Percentiles rank a stretch among this genome's conserved stretches.
Evolutionary conservation across 2,888 invertebrate genomes (phyloP).

Genomic region (Perizoma affinitatum): DNA sequence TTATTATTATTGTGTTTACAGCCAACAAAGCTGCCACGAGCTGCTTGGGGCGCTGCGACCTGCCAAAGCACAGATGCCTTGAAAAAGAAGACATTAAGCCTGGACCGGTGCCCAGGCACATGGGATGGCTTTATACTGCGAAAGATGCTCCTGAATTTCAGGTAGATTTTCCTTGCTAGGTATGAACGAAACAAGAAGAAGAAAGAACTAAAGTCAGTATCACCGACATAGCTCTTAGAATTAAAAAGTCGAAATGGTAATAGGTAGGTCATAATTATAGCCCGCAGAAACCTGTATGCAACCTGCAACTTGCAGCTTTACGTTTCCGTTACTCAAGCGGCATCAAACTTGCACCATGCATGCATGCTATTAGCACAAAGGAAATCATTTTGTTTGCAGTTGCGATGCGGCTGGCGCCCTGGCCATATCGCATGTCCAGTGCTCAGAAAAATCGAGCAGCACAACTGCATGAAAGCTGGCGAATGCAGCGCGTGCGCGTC

Average conservation of each 20-base stretch:
- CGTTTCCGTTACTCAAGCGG: too few relatives aligned
- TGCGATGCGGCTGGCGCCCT: constrained; percentile 78
- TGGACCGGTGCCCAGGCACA: constrained; percentile 70
- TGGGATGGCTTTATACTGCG: constrained; percentile 80
- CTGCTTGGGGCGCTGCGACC: constrained; percentile 73
- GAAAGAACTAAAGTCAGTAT: not conserved
- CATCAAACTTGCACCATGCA: too few relatives aligned
- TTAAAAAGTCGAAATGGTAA: too few relatives aligned
- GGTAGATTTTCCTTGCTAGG: not conserved
- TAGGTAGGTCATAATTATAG: too few relatives aligned
- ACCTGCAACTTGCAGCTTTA: too few relatives aligned
- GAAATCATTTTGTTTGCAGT: constrained; percentile 49
- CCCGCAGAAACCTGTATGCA: too few relatives aligned
- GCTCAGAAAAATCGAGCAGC: constrained; percentile 67
- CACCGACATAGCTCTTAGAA: not conserved
- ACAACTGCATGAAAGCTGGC: constrained; percentile 60
- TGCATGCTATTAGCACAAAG: too few relatives aligned
- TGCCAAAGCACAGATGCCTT: constrained; percentile 73
- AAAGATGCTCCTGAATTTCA: constrained; percentile 70
- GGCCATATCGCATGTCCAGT: constrained; percentile 78
- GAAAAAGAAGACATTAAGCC: constrained; percentile 62
- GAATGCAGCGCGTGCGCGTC: constrained; percentile 56
- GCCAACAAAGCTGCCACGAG: constrained; percentile 62
- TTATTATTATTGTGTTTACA: constrained; percentile 37
- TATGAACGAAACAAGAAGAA: too few relatives aligned